Percentiles rank a stretch among this genome's conserved stretches.
These are phyloP conservation scores for Bursaphelenchus okinawaensis DNA, from an alignment of 2,888 invertebrate species.

Conservation along the genomic window DNA sequence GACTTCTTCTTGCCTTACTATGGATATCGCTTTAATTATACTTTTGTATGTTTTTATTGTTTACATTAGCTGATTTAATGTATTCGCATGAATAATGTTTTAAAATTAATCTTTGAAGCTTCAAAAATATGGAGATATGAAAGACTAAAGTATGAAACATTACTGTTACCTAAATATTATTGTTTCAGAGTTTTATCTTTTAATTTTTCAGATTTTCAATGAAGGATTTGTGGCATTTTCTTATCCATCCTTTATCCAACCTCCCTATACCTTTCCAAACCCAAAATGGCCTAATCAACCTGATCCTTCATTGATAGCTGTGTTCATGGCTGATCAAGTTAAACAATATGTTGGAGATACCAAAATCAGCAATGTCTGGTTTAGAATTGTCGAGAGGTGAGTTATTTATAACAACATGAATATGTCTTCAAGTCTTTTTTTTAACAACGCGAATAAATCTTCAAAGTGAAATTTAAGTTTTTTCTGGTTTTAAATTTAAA, in stretches of 20 bases:
- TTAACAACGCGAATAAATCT: no score
- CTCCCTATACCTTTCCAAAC: conserved; percentile 45
- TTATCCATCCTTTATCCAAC: conserved; percentile 40
- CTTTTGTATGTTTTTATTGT: conserved; percentile 29
- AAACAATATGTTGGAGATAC: conserved; percentile 49
- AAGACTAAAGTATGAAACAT: no score
- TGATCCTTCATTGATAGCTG: conserved; percentile 37
- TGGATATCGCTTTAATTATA: conserved; percentile 43
- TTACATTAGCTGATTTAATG: not conserved
- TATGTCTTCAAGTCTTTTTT: not conserved
- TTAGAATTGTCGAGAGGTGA: conserved; percentile 18
- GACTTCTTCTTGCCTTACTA: conserved; percentile 42
- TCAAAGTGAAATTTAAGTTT: no score
- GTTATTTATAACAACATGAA: not conserved
- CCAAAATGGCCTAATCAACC: conserved; percentile 40
- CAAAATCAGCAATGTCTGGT: conserved; percentile 44
- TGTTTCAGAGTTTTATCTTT: no score
- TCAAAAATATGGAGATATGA: not conserved
- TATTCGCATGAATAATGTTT: not conserved
- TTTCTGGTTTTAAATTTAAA: no score
- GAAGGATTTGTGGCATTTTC: conserved; percentile 48
- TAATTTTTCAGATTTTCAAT: conserved; percentile 35
- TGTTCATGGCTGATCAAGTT: conserved; percentile 41
- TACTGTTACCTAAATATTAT: no score
- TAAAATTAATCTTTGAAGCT: not conserved